A percentile compares a stretch with the other conserved stretches of the same genome.
Evolutionary conservation across 2,113 vertebrate species (phyloP).

Genomic region (Arizona elegans): DNA sequence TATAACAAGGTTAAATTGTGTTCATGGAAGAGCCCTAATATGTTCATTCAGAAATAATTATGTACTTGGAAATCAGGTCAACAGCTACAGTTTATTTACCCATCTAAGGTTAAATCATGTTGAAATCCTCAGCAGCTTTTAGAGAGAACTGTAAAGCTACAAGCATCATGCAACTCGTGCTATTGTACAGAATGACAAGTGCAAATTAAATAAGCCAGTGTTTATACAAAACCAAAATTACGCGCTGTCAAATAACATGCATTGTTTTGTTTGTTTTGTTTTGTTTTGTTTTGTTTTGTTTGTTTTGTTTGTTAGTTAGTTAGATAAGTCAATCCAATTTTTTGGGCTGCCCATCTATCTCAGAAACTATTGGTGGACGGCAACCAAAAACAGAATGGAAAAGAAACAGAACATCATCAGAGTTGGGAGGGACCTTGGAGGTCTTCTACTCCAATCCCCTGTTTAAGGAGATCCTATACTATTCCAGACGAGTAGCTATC

Average conservation of each 20-base stretch:
- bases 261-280: no score
- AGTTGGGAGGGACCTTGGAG: no score
- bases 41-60: slow-evolving; percentile 18
- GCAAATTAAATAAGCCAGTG: background rate
- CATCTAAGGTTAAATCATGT: slow-evolving; percentile 1
- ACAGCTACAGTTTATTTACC: background rate
- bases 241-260: background rate
- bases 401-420: no score
- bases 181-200: background rate
- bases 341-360: background rate
- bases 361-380: background rate
- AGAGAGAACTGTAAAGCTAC: background rate
- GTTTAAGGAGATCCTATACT: background rate
- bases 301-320: no score
- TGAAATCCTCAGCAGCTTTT: slow-evolving; percentile 12
- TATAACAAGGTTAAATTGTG: slow-evolving; percentile 26
- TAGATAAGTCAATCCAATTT: background rate
- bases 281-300: no score
- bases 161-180: background rate
- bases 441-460: no score
- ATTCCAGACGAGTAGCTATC: background rate
- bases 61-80: slow-evolving; percentile 18
- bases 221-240: background rate
- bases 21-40: slow-evolving; percentile 8
- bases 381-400: background rate